Evolutionary conservation across 2,888 invertebrate species (phyloP).

Genomic region (Nycteola revayana): DNA sequence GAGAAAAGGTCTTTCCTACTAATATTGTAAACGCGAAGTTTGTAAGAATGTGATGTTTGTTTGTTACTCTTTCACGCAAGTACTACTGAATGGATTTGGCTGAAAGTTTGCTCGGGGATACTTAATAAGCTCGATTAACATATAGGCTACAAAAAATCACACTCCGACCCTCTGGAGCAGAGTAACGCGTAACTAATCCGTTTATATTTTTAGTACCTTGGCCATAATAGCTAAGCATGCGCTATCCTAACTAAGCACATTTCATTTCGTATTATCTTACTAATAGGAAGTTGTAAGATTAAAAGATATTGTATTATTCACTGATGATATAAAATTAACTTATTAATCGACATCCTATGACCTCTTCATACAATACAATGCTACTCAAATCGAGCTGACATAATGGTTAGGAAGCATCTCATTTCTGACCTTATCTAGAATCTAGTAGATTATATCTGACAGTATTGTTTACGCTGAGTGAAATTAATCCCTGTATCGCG

Average conservation of each 20-base stretch:
- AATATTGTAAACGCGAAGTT: too few species aligned
- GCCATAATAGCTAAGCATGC: conserved; percentile 29
- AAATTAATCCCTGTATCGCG: too few species aligned
- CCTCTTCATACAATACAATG: conserved; percentile 27
- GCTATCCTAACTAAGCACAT: too few species aligned
- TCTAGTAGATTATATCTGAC: conserved; percentile 8
- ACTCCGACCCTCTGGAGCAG: too few species aligned
- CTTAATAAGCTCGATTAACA: too few species aligned
- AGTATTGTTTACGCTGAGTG: conserved; percentile 27
- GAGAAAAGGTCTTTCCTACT: too few species aligned
- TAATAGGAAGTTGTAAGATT: conserved; percentile 22
- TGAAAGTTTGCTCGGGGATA: too few species aligned
- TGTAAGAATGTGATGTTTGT: too few species aligned
- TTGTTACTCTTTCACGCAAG: too few species aligned
- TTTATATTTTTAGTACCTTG: conserved; percentile 19
- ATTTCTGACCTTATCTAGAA: conserved; percentile 20
- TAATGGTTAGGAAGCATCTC: conserved; percentile 1
- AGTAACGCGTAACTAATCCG: too few species aligned
- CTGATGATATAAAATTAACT: conserved; percentile 19
- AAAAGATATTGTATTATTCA: conserved; percentile 16
- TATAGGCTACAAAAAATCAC: too few species aligned
- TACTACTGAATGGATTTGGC: too few species aligned
- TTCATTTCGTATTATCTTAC: conserved; percentile 38
- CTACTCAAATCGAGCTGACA: conserved; percentile 17
- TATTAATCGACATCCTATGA: conserved; percentile 34